phyloP scores from a whole-genome alignment of 2,113 vertebrate genomes.

The Melanotaenia duboulayi region DNA sequence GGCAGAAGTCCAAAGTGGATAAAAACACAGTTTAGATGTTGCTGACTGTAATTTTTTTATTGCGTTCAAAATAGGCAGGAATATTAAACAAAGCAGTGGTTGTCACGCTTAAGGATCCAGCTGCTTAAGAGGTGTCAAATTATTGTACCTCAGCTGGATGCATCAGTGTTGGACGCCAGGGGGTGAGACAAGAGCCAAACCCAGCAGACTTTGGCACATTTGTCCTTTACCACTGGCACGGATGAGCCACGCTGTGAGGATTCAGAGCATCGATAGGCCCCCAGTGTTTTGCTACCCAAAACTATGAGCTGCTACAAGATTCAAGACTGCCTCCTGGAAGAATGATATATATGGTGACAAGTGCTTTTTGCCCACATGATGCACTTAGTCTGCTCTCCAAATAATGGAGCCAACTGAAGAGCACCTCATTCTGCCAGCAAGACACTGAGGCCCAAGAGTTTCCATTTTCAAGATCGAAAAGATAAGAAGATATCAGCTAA shows the following conservation, averaged over 20 bases:
- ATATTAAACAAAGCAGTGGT: conserved; percentile 85
- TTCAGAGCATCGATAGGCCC: conserved; percentile 66
- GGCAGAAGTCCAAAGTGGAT: conserved; percentile 82
- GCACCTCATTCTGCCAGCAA: conserved; percentile 17
- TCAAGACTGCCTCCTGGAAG: conserved; percentile 56
- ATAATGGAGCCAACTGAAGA: conserved; percentile 38
- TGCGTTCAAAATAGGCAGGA: conserved; percentile 79
- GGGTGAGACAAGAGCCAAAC: conserved; percentile 76
- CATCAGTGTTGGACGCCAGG: conserved; percentile 75
- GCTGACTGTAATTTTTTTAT: conserved; percentile 88
- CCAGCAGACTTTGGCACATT: conserved; percentile 86
- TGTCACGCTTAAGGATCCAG: conserved; percentile 84
- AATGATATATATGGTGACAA: conserved; percentile 68
- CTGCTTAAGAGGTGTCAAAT: conserved; percentile 88
- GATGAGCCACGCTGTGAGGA: conserved; percentile 68
- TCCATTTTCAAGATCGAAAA: conserved; percentile 61
- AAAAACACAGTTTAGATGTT: conserved; percentile 84
- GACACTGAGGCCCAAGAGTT: conserved; percentile 44
- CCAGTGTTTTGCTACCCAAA: conserved; percentile 59
- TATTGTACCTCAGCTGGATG: conserved; percentile 90
- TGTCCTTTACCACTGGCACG: conserved; percentile 82
- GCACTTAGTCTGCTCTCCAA: conserved; percentile 31
- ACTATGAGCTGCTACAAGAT: conserved; percentile 54
- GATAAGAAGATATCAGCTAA: conserved; percentile 69
- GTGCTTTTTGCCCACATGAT: conserved; percentile 57